phyloP scores from a whole-genome alignment of 1,140 invertebrate genomes.

The Centruroides vittatus region DNA sequence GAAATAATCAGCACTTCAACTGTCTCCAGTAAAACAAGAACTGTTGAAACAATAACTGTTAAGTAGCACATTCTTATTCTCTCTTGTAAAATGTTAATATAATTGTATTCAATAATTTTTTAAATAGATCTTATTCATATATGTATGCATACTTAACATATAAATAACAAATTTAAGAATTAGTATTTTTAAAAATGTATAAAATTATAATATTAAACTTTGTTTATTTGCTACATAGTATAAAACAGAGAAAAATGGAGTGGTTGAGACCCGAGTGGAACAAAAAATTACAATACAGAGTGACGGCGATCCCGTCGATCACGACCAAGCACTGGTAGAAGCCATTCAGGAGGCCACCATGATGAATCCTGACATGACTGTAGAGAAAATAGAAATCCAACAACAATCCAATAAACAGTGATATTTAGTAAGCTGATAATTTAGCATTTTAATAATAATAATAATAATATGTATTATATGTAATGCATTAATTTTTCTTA shows the following conservation, averaged over 20 bases:
- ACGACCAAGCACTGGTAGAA: conserved; percentile 81
- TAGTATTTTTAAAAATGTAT: no score
- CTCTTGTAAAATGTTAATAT: not conserved
- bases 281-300: conserved; percentile 95
- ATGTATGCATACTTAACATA: no score
- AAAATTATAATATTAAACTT: no score
- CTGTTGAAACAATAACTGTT: conserved; percentile 91
- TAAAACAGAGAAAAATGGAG: conserved; percentile 89
- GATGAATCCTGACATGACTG: conserved; percentile 93
- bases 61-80: conserved; percentile 23
- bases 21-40: conserved; percentile 86
- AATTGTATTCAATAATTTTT: no score
- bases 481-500: no score
- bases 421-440: no score
- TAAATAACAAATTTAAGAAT: no score
- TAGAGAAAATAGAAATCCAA: conserved; percentile 92
- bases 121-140: no score
- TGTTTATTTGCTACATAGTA: conserved; percentile 43
- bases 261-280: conserved; percentile 87
- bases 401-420: conserved; percentile 32
- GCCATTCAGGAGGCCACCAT: conserved; percentile 80
- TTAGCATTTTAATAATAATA: no score
- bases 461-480: no score
- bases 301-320: conserved; percentile 89
- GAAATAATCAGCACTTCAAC: conserved; percentile 39